Conservation (phyloP, 1,140 invertebrate genomes). For the Dendrolimus kikuchii region DNA sequence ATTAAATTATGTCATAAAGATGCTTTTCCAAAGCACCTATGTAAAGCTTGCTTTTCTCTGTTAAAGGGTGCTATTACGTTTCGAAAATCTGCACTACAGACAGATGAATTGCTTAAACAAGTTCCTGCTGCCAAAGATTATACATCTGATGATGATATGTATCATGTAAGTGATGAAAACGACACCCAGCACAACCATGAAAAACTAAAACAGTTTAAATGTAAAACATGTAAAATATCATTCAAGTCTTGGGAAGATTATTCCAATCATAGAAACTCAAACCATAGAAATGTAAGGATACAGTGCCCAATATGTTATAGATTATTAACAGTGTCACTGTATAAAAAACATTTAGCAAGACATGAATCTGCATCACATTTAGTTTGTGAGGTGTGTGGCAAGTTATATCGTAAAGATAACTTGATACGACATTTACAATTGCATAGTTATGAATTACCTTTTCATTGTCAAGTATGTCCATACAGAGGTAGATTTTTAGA, state of each 20-base stretch:
- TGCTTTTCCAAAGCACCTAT: conserved; percentile 26
- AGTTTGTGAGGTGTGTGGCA: conserved; percentile 38
- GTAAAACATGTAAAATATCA: conserved; percentile 18
- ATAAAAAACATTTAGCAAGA: conserved; percentile 26
- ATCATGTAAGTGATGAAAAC: not conserved
- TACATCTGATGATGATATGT: not conserved
- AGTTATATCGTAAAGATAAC: conserved; percentile 31
- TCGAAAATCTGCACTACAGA: conserved; percentile 25
- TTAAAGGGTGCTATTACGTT: conserved; percentile 29
- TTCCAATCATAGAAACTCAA: conserved; percentile 18
- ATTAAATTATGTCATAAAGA: conserved; percentile 26
- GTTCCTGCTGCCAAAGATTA: conserved; percentile 4
- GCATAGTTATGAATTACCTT: conserved; percentile 30
- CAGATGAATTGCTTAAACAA: conserved; percentile 19
- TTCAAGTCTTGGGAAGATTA: conserved; percentile 14
- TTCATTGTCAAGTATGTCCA: conserved; percentile 31
- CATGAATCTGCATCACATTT: conserved; percentile 26
- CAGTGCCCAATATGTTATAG: conserved; percentile 29
- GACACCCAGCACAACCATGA: conserved; percentile 1
- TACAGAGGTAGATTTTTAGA: conserved; percentile 35
- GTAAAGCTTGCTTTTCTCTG: conserved; percentile 18
- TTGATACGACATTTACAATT: conserved; percentile 26
- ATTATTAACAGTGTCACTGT: conserved; percentile 22
- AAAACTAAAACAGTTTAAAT: conserved; percentile 10
- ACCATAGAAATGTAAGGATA: conserved; percentile 26